Base-by-base conservation (phyloP, 2,888 invertebrate species). In the Rhamphomyia laevipes region DNA sequence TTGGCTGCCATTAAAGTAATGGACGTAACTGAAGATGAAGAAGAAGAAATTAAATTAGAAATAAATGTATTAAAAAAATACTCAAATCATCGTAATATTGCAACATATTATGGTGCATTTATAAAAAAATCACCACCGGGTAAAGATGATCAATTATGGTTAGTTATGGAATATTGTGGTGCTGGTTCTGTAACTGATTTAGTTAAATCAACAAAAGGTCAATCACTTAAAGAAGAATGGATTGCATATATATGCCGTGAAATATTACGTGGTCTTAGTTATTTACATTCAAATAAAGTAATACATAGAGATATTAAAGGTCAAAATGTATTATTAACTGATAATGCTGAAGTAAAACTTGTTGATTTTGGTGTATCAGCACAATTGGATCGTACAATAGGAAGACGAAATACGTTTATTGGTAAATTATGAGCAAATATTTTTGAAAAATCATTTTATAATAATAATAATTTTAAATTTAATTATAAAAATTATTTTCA, bases 131-230 rank as follows among this genome's bases (percentile, higher is more conserved):
- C 93, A 62, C 94, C 94, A 38, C 90, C 94, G 1, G 96, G 97
- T 43, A 97, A 97, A 75, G 97, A 99, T 74, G 99, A 99, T 73
- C 97, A 99, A 69, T 76, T 99, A 52, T 99, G 99, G 99, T 77
- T 97, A 71, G 97, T 99, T 52, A 99, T 99, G 99, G 99, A 99
- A 74, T 99, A 97, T 70, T 99, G 99, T 76, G 99, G 99, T 61
- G 97, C 96, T 69, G 96, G 85, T 74, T 96, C 96, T 49, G 94
- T 99, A 51, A 99, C 99, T 56, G 99, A 99, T 76, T 80, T 99
- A 67, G 97, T 99, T 48, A 99, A 99, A 76, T 95, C 95, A 55
- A 97, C 96, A 55, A 97, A 99, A 75, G 96, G 96, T 47, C 94
- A 93, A 70, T 90, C 90, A 57, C 77, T 99, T 60, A 97, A 96